Conservation (phyloP, 1,140 invertebrate species). For the Acyrthosiphon pisum region DNA sequence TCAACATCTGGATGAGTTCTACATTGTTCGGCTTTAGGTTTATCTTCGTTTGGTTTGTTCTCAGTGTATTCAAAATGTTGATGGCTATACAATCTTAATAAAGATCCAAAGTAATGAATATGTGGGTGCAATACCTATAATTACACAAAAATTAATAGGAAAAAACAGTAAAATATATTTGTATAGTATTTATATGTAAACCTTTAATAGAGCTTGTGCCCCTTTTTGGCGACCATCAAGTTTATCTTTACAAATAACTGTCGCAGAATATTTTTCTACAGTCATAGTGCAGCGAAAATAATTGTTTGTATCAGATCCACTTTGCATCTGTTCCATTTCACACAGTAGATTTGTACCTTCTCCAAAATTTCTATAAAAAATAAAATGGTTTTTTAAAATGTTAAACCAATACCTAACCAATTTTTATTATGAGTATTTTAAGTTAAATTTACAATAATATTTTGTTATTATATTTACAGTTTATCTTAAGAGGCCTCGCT, state of each 20-base stretch:
- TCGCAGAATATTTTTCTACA: constrained; percentile 90
- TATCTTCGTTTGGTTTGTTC: constrained; percentile 90
- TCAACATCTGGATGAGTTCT: constrained; percentile 91
- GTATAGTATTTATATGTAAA: constrained; percentile 59
- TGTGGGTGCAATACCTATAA: constrained; percentile 80
- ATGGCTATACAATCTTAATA: constrained; percentile 90
- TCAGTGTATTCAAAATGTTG: constrained; percentile 90
- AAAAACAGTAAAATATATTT: not conserved
- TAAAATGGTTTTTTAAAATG: not conserved
- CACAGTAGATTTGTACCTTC: constrained; percentile 69
- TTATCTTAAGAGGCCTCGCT: no score
- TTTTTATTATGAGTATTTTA: no score
- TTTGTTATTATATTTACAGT: no score
- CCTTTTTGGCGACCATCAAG: constrained; percentile 94
- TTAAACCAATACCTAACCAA: no score
- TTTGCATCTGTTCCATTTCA: constrained; percentile 68
- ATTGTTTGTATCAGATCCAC: constrained; percentile 80
- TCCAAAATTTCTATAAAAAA: constrained; percentile 26
- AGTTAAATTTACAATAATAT: no score
- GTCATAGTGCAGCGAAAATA: constrained; percentile 94
- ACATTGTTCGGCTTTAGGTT: constrained; percentile 85
- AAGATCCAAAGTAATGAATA: constrained; percentile 90
- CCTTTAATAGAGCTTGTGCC: constrained; percentile 91
- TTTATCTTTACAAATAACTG: constrained; percentile 91
- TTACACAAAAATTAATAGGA: not conserved